phyloP scores from a whole-genome alignment of 2,113 vertebrate species.

The Dryoscopus gambensis region DNA sequence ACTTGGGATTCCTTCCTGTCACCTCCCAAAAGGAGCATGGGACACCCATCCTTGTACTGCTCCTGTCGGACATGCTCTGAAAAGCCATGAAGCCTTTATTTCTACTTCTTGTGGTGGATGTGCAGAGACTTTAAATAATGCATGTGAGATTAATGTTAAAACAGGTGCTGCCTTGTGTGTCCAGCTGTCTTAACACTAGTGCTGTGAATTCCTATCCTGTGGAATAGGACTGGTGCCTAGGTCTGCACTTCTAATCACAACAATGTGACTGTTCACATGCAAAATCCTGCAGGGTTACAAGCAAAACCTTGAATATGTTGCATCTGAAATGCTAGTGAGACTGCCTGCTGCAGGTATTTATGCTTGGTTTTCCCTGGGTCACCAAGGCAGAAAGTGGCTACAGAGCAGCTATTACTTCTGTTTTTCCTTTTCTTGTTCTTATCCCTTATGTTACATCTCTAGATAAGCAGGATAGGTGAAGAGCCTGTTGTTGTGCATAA shows the following conservation, averaged over 20 bases:
- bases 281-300: neutral
- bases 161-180: neutral
- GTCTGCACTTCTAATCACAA: neutral
- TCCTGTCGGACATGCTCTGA: rapidly evolving
- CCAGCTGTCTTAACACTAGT: neutral
- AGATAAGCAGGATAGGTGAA: neutral
- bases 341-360: neutral
- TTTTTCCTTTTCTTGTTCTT: neutral
- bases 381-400: neutral
- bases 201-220: neutral
- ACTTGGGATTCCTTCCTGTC: neutral
- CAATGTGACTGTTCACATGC: neutral
- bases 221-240: neutral
- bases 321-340: neutral
- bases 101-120: neutral
- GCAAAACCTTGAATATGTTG: neutral
- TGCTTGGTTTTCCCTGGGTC: neutral
- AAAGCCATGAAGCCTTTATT: neutral
- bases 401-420: neutral
- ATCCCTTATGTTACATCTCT: neutral
- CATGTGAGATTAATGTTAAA: neutral
- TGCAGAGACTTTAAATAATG: neutral
- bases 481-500: neutral
- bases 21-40: neutral
- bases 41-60: neutral